Evolutionary conservation across 92 coral and sea anemone species (phyloP).

Genomic region (Actinostola sp.): DNA sequence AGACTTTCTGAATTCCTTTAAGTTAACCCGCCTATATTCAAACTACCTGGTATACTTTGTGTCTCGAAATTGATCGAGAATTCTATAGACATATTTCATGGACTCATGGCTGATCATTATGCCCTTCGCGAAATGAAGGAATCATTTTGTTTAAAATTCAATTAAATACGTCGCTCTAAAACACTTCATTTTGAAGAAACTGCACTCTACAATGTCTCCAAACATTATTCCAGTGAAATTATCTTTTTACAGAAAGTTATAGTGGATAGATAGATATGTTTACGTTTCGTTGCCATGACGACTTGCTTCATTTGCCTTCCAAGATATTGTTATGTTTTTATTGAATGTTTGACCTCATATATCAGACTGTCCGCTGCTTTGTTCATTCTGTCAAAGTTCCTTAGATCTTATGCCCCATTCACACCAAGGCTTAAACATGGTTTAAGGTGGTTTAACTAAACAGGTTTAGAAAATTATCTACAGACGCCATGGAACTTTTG

Average conservation of each 20-base stretch:
- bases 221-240: background rate
- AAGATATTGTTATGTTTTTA: background rate
- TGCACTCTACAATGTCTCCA: background rate
- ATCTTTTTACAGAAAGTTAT: background rate
- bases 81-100: too few relatives aligned
- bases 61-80: too few relatives aligned
- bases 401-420: too few relatives aligned
- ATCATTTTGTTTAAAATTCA: background rate
- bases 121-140: background rate
- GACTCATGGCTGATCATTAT: background rate
- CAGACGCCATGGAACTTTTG: too few relatives aligned
- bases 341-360: background rate
- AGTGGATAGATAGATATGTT: conserved; percentile 3
- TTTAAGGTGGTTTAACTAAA: too few relatives aligned
- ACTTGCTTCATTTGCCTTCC: background rate
- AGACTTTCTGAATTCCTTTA: background rate
- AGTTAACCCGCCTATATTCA: too few relatives aligned
- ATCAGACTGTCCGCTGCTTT: too few relatives aligned
- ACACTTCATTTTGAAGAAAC: background rate
- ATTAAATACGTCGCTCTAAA: background rate
- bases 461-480: too few relatives aligned
- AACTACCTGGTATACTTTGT: too few relatives aligned
- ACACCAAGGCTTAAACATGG: too few relatives aligned
- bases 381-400: too few relatives aligned
- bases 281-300: conserved; percentile 28